Evolutionary conservation across 2,888 invertebrate species (phyloP), one percentile per base, ranked within the genome.

Genomic region (Minunthozetes semirufus): DNA sequence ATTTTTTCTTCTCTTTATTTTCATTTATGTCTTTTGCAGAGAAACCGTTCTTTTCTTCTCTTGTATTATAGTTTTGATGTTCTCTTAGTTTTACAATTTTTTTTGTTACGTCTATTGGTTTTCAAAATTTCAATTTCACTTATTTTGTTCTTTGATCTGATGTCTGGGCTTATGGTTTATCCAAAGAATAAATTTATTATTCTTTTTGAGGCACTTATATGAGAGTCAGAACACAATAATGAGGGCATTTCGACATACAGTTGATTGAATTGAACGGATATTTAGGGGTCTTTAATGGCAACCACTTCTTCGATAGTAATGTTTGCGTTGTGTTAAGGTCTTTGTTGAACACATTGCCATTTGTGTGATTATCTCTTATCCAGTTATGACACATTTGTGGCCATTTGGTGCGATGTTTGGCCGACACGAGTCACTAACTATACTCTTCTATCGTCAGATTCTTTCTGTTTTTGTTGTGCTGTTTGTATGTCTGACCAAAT

Each of bases 371-470:
- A 59, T 59, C 59, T 19, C 25, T 29, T 33, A 66, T 8, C 33
- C 38, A 66, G 66, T 66, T 66, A 66, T 66, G 66, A 66, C 66
- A 66, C 66, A 66, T 66, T 66, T 66, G 66, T 66, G 66, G 66
- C 66, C 66, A 66, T 66, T 66, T 66, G 66, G 33, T 33, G 66
- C 38, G 6, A 9, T 17, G 5, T 27, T 59, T 59, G 59, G 25
- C 66, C 38, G 66, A 33, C 66, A 66, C 66, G 66, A 66, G 66
- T 66, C 66, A 38, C 66, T 66, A 29, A 66, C 66, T 66, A 66
- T 66, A 19, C 33, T 38, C 19, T 27, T 59, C 5, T 48, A 17
- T 48, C 15, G 13, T 4, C 2, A 15, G 11, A 15, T 17, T 15
- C n/a, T 11, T 46, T 15, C n/a, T 48, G 15, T 48, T 15, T 48